These are phyloP conservation scores for Takifugu rubripes DNA, from an alignment of 2,797 vertebrate genomes.

Conservation along the genomic window DNA sequence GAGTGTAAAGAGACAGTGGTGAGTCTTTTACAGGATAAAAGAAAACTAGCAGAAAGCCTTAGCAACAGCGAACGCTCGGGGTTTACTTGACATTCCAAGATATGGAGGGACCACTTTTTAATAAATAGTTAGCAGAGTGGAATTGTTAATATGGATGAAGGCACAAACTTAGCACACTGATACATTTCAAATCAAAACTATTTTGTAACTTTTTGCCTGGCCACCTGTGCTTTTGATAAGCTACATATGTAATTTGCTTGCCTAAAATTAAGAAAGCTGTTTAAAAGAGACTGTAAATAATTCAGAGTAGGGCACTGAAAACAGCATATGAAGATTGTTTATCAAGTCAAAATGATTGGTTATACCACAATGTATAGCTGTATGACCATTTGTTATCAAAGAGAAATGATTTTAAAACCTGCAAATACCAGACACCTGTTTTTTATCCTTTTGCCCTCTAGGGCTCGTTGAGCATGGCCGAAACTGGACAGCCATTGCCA, in stretches of 20 bases:
- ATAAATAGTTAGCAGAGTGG: too few species aligned
- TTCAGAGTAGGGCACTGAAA: constrained; percentile 12
- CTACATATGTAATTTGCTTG: background rate
- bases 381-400: background rate
- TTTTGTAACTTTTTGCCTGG: background rate
- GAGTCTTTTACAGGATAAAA: constrained; percentile 10
- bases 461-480: constrained; percentile 95
- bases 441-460: constrained; percentile 44
- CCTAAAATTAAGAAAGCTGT: background rate
- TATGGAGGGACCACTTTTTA: too few species aligned
- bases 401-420: constrained; percentile 1
- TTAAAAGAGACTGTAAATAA: background rate
- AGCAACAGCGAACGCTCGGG: constrained; percentile 12
- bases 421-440: background rate
- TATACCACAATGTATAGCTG: background rate
- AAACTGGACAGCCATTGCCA: constrained; percentile 97
- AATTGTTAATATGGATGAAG: too few species aligned
- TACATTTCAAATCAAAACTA: background rate
- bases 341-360: background rate
- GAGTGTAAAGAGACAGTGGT: constrained; percentile 27
- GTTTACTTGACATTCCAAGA: too few species aligned
- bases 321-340: background rate
- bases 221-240: background rate
- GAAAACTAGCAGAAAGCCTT: constrained; percentile 19
- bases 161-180: background rate